Conservation (phyloP, 2,888 invertebrate genomes). For the Alitta virens region DNA sequence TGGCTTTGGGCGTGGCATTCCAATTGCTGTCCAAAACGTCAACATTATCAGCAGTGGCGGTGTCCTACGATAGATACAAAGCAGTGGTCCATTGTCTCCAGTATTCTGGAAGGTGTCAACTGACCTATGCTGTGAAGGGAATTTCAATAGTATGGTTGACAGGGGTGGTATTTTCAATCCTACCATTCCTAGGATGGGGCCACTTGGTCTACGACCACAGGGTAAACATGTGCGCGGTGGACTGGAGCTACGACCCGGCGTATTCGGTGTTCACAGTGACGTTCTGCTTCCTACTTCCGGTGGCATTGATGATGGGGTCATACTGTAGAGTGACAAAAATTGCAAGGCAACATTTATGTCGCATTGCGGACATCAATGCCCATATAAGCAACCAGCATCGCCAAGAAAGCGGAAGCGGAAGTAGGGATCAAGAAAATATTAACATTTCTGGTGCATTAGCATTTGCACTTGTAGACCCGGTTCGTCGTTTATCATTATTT, state of each 20-base stretch:
- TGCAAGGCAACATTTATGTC: not conserved
- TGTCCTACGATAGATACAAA: not conserved
- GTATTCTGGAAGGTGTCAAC: not conserved
- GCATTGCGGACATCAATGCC: not conserved
- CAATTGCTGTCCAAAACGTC: not conserved
- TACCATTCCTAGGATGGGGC: not conserved
- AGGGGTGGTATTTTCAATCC: not conserved
- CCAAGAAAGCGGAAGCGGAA: not conserved
- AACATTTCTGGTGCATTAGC: not conserved
- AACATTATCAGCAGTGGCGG: not conserved
- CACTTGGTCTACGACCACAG: not conserved
- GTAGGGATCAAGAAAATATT: not conserved
- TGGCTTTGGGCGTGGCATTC: not conserved
- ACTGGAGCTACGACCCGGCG: not conserved
- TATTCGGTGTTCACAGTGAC: not conserved
- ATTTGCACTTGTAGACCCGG: not conserved
- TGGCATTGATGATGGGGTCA: not conserved
- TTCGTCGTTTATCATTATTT: not conserved
- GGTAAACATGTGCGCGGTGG: not conserved
- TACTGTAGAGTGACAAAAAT: not conserved
- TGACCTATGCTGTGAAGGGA: not conserved
- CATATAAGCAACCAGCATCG: not conserved
- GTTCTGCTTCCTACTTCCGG: not conserved
- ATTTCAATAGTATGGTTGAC: not conserved
- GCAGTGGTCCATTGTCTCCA: constrained; percentile 1